Evolutionary conservation across 2,888 invertebrate genomes (phyloP), one percentile per base, ranked within the genome.

Genomic region (Drosophila lacicola): DNA sequence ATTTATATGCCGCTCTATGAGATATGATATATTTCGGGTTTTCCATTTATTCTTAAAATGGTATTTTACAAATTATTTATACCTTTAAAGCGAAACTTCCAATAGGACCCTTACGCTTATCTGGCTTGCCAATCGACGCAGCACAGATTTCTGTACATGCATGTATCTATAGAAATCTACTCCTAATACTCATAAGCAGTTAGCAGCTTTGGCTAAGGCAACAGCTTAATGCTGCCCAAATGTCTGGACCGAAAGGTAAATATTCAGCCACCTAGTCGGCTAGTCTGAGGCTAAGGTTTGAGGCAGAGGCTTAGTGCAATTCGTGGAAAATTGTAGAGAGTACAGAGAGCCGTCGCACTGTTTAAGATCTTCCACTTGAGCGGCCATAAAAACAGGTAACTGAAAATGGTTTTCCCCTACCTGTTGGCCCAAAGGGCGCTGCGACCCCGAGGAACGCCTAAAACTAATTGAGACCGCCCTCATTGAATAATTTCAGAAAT

Each of bases 401-500:
- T 55, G 47, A 49, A 56, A 62, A 60, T 17, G 36, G 21, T 45
- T 45, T 53, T 42, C 57, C 63, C 61, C 70, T 88, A 86, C 83
- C 83, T 77, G 85, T 71, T 71, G 21, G 46, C 37, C 29, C 42
- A 58, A 50, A 74, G 45, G 60, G 47, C 72, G 56, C 68, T 58
- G 46, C 14, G 56, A 65, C 39, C 47, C 25, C 44, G 45, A 19
- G 72, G 61, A 78, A 76, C 61, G 77, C 71, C 90, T 78, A 86
- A 88, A 88, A 86, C 90, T 89, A 87, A 87, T 89, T 88, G 87
- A 89, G 90, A 90, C 87, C 87, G 88, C 87, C 90, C 88, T 90
- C 83, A 88, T 81, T 86, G 90, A 84, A 87, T 85, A 83, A 88
- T 87, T 83, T 83, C 54, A n/a, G 57, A 71, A 65, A 70, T 70